phyloP scores from a whole-genome alignment of 1,140 invertebrate genomes.

The Physella acuta region DNA sequence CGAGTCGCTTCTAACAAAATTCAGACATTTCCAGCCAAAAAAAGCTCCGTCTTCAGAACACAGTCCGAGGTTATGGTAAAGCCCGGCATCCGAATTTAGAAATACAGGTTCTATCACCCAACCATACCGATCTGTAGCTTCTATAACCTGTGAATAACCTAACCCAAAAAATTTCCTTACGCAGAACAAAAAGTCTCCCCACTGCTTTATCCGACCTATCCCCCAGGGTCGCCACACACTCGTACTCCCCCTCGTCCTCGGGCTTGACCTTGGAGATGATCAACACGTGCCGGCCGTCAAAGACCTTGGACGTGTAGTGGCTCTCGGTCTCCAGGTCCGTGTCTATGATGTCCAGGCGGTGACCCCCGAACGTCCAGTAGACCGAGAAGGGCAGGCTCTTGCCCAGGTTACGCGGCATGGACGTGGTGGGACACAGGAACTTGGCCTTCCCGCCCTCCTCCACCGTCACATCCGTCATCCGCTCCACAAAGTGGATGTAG shows the following conservation, averaged over 20 bases:
- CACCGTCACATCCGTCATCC: background rate
- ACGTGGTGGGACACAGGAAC: slow-evolving; percentile 5
- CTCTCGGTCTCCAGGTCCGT: slow-evolving; percentile 10
- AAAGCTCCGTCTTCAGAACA: background rate
- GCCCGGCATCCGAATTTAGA: background rate
- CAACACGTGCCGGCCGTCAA: slow-evolving; percentile 6
- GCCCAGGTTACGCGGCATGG: background rate
- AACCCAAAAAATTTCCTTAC: background rate
- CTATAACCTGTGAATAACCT: background rate
- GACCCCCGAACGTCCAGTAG: slow-evolving; percentile 9
- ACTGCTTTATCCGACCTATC: background rate
- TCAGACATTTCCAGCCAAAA: background rate
- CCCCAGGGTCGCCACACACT: background rate
- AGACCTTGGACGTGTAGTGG: background rate
- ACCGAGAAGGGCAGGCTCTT: slow-evolving; percentile 5
- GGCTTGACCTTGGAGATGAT: slow-evolving; percentile 2
- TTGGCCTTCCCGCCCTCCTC: slow-evolving; percentile 16
- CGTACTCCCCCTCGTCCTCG: slow-evolving; percentile 16
- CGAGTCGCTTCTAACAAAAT: too few species aligned
- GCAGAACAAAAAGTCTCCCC: background rate
- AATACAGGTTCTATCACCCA: background rate
- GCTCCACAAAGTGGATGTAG: background rate
- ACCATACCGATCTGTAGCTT: background rate
- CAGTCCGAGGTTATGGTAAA: background rate
- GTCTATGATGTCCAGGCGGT: slow-evolving; percentile 4